A percentile compares a stretch with the other conserved stretches of the same genome.
Conservation (phyloP, 2,113 vertebrate genomes). For the Maccullochella peelii region DNA sequence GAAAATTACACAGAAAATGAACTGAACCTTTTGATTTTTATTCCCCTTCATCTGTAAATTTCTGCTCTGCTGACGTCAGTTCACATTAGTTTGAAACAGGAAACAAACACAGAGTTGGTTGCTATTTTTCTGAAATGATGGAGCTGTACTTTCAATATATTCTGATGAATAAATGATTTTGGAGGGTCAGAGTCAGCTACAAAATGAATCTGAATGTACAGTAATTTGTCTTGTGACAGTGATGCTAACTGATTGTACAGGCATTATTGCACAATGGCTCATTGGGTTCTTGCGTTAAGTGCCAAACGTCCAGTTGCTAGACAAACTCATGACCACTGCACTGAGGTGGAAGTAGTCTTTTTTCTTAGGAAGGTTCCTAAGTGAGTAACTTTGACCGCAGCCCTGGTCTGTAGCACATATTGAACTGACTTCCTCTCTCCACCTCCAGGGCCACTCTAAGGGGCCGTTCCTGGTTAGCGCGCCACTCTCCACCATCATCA, state of each 20-base stretch:
- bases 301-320: background rate
- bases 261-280: background rate
- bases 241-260: background rate
- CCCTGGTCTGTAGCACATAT: background rate
- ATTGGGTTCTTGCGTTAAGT: background rate
- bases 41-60: background rate
- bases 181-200: background rate
- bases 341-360: no score
- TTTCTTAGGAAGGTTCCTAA: no score
- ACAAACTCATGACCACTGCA: background rate
- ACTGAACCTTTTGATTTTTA: background rate
- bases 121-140: background rate
- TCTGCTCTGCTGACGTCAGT: background rate
- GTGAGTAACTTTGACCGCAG: no score
- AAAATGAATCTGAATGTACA: background rate
- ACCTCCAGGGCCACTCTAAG: slow-evolving; percentile 93
- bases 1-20: background rate
- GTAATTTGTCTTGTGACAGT: background rate
- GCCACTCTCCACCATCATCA: slow-evolving; percentile 97
- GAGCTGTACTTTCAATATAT: no score
- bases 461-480: slow-evolving; percentile 98
- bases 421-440: background rate
- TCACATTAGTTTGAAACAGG: background rate
- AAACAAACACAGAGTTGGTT: background rate
- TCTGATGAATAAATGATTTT: background rate